These are phyloP conservation scores for Mohoua ochrocephala DNA, from an alignment of 2,113 vertebrate species.

Conservation along the genomic window DNA sequence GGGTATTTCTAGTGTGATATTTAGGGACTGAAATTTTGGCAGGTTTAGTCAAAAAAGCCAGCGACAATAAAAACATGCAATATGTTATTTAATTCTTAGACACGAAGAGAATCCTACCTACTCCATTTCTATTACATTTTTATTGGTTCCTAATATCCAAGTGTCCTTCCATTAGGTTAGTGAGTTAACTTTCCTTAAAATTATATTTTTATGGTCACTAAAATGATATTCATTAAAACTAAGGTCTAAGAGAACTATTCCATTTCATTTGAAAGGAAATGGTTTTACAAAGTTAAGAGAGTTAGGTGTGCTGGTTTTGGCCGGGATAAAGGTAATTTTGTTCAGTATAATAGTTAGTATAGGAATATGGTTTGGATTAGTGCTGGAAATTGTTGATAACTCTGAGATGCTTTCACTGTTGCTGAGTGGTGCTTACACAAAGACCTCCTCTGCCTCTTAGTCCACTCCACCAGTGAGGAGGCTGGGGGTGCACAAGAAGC, in stretches of 20 bases:
- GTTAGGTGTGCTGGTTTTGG: not conserved
- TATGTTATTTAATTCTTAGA: not conserved
- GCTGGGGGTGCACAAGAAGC: not conserved
- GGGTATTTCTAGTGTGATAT: not conserved
- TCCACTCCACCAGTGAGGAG: not conserved
- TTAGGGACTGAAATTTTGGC: not conserved
- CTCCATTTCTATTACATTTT: not conserved
- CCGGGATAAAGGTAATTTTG: not conserved
- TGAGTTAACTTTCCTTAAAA: not conserved
- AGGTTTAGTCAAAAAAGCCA: not conserved
- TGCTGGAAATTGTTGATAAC: not conserved
- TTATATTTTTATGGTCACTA: not conserved
- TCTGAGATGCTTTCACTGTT: not conserved
- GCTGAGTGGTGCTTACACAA: not conserved
- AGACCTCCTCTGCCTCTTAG: not conserved
- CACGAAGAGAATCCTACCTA: not conserved
- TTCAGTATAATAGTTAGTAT: not conserved
- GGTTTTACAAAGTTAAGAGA: not conserved
- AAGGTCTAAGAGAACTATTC: not conserved
- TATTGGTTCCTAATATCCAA: not conserved
- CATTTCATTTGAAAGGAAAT: not conserved
- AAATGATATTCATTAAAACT: not conserved
- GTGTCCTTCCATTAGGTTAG: not conserved
- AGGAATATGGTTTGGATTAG: not conserved
- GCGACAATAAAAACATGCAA: not conserved